Evolutionary conservation across 1,140 invertebrate genomes (phyloP), one percentile per base, ranked within the genome.

Genomic region (Periplaneta americana): DNA sequence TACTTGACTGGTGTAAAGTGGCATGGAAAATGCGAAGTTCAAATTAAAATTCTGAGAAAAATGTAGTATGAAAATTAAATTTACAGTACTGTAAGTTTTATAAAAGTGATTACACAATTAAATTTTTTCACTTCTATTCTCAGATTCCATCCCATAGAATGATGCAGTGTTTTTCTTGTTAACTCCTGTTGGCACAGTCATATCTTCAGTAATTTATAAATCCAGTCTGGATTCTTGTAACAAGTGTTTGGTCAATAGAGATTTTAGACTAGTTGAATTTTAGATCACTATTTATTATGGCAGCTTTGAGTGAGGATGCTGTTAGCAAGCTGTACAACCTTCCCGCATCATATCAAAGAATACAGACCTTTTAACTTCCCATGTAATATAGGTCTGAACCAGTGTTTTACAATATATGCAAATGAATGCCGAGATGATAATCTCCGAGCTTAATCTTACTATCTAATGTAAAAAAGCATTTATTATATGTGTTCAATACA

Each of bases 261-360:
- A 78, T 34, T 78, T 78, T 78, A 78, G 76, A 78, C 76, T 78
- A 78, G 28, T 39, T 37, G 10, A 78, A 77, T 77, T 78, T 34
- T 78, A 78, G 35, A 78, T 13, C 35, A 37, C 76, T n/a, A 78
- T 78, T 39, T 78, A 28, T 66, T 78, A 39, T 39, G 76, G 35
- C 76, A 78, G 35, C 76, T 78, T 78, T 36, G 76, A 78, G 18
- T 36, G 48, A 34, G 37, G 34, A 39, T 36, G 76, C 22, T 78
- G 35, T 36, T 78, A 78, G 76, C 36, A 28, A 36, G 76, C 35
- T 37, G 76, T 78, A 34, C 34, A 78, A 78, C 76, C 76, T 78
- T 78, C 76, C 75, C 15, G 35, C 76, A 78, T 78, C 76, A 78
- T 78, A 78, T 78, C 76, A 78, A 36, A 78, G n/a, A 66, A 66